These are phyloP conservation scores for Helleia helle DNA, from an alignment of 2,888 invertebrate species.

Conservation along the genomic window DNA sequence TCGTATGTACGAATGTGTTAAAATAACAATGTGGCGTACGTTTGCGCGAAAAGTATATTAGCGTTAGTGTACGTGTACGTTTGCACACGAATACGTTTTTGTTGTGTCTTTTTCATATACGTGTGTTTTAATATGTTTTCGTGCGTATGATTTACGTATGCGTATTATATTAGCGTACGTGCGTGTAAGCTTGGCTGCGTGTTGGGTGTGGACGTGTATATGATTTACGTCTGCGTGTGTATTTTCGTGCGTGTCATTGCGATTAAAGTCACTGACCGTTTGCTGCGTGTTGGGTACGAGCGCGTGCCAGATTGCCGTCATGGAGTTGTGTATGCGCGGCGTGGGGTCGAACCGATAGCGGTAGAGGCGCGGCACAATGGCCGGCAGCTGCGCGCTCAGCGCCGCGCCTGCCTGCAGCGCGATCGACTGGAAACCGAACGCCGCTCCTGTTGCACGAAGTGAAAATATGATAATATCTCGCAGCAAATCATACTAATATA, in stretches of 20 bases:
- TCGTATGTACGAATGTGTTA: no score
- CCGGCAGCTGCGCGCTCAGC: conserved; percentile 85
- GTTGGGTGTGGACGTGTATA: no score
- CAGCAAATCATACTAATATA: no score
- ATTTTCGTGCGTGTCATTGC: background rate
- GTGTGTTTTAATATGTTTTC: no score
- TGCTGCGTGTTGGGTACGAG: conserved; percentile 89
- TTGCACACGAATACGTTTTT: no score
- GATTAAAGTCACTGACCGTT: conserved; percentile 77
- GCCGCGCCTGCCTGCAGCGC: conserved; percentile 89
- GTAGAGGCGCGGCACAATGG: conserved; percentile 90
- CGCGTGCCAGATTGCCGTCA: conserved; percentile 95
- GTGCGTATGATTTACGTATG: background rate
- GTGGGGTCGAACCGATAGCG: conserved; percentile 95
- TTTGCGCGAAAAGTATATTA: no score
- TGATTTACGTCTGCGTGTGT: background rate
- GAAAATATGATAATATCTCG: no score
- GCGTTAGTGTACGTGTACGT: no score
- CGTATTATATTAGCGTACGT: background rate
- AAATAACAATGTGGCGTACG: no score
- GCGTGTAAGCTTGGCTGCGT: background rate
- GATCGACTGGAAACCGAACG: conserved; percentile 92
- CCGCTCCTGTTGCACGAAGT: conserved; percentile 91
- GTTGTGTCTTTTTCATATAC: no score
- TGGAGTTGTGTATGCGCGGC: conserved; percentile 91